These are phyloP conservation scores for Parthenolecanium corni DNA, from an alignment of 2,888 invertebrate species.

Conservation along the genomic window DNA sequence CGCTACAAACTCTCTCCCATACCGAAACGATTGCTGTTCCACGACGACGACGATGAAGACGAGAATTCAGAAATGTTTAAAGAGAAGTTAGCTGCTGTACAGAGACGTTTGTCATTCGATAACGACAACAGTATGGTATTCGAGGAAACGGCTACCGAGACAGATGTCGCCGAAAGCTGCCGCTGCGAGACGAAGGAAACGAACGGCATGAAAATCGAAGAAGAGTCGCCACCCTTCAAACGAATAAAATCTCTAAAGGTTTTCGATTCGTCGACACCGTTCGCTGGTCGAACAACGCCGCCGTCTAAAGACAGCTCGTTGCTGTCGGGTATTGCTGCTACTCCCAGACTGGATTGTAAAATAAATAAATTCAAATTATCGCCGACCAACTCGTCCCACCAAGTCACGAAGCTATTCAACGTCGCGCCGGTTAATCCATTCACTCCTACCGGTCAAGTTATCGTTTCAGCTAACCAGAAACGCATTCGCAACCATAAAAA, in stretches of 20 bases:
- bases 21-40: not conserved
- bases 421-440: slow-evolving; percentile 29
- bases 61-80: slow-evolving; percentile 1
- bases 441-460: slow-evolving; percentile 26
- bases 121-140: slow-evolving; percentile 5
- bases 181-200: not conserved
- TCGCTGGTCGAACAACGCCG: not conserved
- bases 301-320: slow-evolving; percentile 17
- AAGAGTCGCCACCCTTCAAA: slow-evolving; percentile 25
- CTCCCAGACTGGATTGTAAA: not conserved
- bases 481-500: slow-evolving; percentile 6
- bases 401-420: not conserved
- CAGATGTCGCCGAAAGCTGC: not conserved
- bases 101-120: slow-evolving; percentile 17
- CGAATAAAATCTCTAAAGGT: slow-evolving; percentile 16
- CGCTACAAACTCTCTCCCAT: slow-evolving; percentile 12
- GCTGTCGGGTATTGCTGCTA: not conserved
- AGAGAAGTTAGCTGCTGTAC: slow-evolving; percentile 16
- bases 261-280: slow-evolving; percentile 3
- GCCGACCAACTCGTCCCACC: not conserved
- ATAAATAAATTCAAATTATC: slow-evolving; percentile 5
- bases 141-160: slow-evolving; percentile 1
- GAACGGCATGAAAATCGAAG: not conserved
- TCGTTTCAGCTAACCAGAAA: slow-evolving; percentile 26
- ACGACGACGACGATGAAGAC: not conserved